Percentiles rank a stretch among this genome's conserved stretches.
These are phyloP conservation scores for Acanthurus tractus DNA, from an alignment of 2,797 vertebrate species.

Conservation along the genomic window DNA sequence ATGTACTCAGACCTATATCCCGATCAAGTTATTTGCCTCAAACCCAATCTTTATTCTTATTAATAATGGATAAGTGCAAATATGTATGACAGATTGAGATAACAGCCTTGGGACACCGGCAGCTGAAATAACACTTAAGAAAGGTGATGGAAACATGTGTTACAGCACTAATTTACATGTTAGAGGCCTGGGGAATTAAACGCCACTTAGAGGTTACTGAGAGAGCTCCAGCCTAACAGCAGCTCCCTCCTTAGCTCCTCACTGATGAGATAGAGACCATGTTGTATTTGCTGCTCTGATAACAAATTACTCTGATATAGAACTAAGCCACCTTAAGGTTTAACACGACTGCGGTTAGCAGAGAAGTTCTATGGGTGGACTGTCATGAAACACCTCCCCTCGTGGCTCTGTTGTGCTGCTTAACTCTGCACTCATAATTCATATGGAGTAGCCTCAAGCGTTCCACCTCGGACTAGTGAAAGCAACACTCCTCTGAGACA, in stretches of 20 bases:
- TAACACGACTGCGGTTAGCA: constrained; percentile 41
- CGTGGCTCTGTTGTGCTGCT: constrained; percentile 22
- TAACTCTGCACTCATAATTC: constrained; percentile 44
- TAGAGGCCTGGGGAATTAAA: not conserved
- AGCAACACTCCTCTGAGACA: constrained; percentile 23
- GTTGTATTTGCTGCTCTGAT: constrained; percentile 44
- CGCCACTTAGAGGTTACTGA: not conserved
- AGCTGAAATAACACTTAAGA: constrained; percentile 3
- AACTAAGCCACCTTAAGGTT: constrained; percentile 75
- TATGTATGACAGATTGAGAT: not conserved
- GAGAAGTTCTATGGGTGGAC: constrained; percentile 8
- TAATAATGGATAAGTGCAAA: not conserved
- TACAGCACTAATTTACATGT: not conserved
- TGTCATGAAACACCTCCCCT: constrained; percentile 35
- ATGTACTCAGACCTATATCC: not conserved
- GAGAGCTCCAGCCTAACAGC: not conserved
- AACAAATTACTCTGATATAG: constrained; percentile 78
- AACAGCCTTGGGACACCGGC: not conserved
- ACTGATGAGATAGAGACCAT: constrained; percentile 12
- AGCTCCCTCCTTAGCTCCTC: not conserved
- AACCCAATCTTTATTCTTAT: not conserved
- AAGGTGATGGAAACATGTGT: constrained; percentile 22
- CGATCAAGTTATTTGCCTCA: not conserved
- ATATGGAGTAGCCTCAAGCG: constrained; percentile 25
- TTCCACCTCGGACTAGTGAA: not conserved